Evolutionary conservation across 2,113 vertebrate genomes (phyloP).

Genomic region (Zingel zingel): DNA sequence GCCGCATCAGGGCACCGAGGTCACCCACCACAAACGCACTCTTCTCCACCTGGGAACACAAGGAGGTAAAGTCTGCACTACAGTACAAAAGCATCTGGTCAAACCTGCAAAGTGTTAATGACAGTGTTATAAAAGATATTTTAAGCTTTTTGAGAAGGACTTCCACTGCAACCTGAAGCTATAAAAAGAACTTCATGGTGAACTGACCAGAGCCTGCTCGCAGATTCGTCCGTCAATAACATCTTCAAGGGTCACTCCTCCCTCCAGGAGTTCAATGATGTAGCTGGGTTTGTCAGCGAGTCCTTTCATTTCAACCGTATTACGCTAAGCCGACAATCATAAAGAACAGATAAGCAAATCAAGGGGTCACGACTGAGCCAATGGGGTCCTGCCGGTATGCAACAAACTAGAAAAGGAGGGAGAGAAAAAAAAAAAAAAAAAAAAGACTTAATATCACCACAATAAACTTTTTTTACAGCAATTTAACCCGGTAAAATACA

Average conservation of each 20-base stretch:
- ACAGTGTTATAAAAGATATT: neutral
- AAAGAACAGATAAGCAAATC: constrained; percentile 93
- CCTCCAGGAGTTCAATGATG: constrained; percentile 94
- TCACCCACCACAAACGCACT: constrained; percentile 96
- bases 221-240: constrained; percentile 95
- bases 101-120: neutral
- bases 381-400: constrained; percentile 98
- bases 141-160: neutral
- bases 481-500: neutral
- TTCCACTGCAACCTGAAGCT: neutral
- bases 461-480: neutral
- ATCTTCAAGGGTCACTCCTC: constrained; percentile 92
- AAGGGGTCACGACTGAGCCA: constrained; percentile 91
- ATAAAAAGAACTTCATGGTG: neutral
- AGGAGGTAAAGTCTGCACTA: neutral
- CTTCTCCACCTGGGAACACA: constrained; percentile 88
- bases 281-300: constrained; percentile 95
- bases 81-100: neutral
- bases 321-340: constrained; percentile 98
- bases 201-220: constrained; percentile 94
- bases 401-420: constrained; percentile 91
- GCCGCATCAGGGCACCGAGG: constrained; percentile 93
- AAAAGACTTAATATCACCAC: neutral
- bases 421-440: neutral
- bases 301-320: constrained; percentile 99